Base-by-base conservation (phyloP, 2,797 vertebrate species). In the Pseudomugil gertrudae region DNA sequence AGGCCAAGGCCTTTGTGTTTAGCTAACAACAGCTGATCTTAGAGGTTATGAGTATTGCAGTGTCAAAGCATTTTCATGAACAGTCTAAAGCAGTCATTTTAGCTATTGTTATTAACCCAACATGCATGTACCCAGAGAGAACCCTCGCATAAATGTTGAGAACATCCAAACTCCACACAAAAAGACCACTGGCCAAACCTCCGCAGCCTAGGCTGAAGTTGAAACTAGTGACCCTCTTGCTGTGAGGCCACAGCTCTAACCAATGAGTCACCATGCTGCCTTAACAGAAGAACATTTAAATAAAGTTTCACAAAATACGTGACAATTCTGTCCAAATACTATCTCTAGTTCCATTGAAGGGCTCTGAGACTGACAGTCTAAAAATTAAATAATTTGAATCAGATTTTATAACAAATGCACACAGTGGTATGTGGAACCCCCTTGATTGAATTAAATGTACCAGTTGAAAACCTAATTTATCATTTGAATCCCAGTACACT, bases 41-140 rank as follows among this genome's bases (percentile, higher is more conserved):
- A 33, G 36, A n/a, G 35, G 58, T 63, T 56, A 36, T 23, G 38
- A 55, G 58, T 43, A 40, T 66, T 79, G 51, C 29, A 35, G 45
- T 59, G 64, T 77, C 66, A 66, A 23, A 1, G 33, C 35, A 36
- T 61, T 67, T 75, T n/a, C 4, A 43, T 19, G 26, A 76, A 35
- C 0, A 5, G 35, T 57, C 40, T 45, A 4, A 32, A 32, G 29
- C n/a, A n/a, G n/a, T n/a, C n/a, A n/a, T n/a, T n/a, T n/a, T n/a
- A n/a, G n/a, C n/a, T n/a, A n/a, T n/a, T n/a, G n/a, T n/a, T n/a
- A n/a, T n/a, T n/a, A n/a, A n/a, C n/a, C n/a, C n/a, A n/a, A n/a
- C n/a, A n/a, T n/a, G n/a, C n/a, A n/a, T n/a, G n/a, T n/a, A n/a
- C n/a, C n/a, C n/a, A n/a, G n/a, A n/a, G n/a, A n/a, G n/a, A n/a